Conservation (phyloP, 2,113 vertebrate genomes). For the Pandion haliaetus region DNA sequence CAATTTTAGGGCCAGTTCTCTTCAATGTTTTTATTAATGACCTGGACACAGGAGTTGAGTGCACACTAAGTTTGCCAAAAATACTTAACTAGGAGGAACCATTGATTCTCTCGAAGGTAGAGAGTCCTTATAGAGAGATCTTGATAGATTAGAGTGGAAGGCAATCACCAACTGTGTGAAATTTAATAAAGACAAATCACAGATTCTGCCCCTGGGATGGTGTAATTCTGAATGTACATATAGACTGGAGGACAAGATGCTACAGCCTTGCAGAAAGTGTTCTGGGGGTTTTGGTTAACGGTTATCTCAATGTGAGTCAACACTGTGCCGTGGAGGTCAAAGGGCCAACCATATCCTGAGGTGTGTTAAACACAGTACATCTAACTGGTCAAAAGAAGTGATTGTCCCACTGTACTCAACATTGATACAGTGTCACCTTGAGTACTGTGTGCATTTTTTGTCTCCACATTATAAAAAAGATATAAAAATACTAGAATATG, state of each 20-base stretch:
- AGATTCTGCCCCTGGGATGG: not conserved
- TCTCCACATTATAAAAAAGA: not conserved
- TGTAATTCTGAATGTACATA: not conserved
- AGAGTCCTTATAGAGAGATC: not conserved
- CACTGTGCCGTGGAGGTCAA: not conserved
- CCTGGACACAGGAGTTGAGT: not conserved
- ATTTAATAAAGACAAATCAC: not conserved
- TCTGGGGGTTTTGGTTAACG: not conserved
- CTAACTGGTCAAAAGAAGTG: not conserved
- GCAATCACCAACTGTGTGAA: not conserved
- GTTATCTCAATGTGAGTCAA: not conserved
- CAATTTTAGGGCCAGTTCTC: not conserved
- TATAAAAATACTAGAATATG: not conserved
- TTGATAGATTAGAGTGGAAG: not conserved
- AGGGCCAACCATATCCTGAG: not conserved
- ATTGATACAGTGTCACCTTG: rapidly evolving
- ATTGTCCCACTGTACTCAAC: not conserved
- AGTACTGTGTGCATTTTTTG: not conserved
- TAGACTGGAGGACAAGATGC: rapidly evolving
- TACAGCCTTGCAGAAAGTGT: not conserved
- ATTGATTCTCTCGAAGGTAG: rapidly evolving
- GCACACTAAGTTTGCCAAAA: not conserved
- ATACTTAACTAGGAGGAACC: not conserved
- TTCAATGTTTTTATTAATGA: not conserved
- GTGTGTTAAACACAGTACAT: not conserved